Conservation (phyloP, 2,888 invertebrate species). For the Ennomos quercinarius region DNA sequence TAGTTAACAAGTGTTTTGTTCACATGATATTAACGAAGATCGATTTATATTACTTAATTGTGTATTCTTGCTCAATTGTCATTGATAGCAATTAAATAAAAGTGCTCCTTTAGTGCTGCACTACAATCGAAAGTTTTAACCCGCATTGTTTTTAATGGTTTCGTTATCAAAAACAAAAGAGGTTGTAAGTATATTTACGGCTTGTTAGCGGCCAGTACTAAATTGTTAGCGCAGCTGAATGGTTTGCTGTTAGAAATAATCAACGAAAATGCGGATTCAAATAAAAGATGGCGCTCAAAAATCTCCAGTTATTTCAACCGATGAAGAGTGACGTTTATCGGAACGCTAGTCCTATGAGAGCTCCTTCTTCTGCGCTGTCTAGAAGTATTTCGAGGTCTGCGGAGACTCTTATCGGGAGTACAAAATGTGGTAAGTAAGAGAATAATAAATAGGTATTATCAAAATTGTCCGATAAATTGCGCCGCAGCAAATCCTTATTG, state of each 20-base stretch:
- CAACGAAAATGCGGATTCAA: slow-evolving; percentile 46
- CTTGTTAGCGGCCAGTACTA: slow-evolving; percentile 15
- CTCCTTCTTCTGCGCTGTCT: slow-evolving; percentile 68
- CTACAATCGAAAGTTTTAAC: slow-evolving; percentile 17
- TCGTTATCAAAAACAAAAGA: slow-evolving; percentile 44
- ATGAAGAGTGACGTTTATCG: slow-evolving; percentile 66
- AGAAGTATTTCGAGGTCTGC: slow-evolving; percentile 75
- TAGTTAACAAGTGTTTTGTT: slow-evolving; percentile 20
- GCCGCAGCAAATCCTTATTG: too few relatives aligned
- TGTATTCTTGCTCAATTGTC: background rate
- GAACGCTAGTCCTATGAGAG: slow-evolving; percentile 72
- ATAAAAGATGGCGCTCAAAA: slow-evolving; percentile 73
- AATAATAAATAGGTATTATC: too few relatives aligned
- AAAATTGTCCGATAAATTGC: too few relatives aligned
- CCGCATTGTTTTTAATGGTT: slow-evolving; percentile 32
- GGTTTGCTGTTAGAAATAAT: slow-evolving; percentile 17
- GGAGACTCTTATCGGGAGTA: slow-evolving; percentile 68
- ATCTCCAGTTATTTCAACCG: slow-evolving; percentile 71
- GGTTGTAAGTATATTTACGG: slow-evolving; percentile 8
- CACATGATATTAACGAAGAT: slow-evolving; percentile 19
- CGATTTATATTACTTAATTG: slow-evolving; percentile 5
- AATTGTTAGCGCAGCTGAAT: slow-evolving; percentile 13
- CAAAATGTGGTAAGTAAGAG: slow-evolving; percentile 59
- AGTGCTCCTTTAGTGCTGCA: slow-evolving; percentile 8
- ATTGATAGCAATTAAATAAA: background rate